phyloP scores from a whole-genome alignment of 2,797 vertebrate genomes.

The Parambassis ranga region DNA sequence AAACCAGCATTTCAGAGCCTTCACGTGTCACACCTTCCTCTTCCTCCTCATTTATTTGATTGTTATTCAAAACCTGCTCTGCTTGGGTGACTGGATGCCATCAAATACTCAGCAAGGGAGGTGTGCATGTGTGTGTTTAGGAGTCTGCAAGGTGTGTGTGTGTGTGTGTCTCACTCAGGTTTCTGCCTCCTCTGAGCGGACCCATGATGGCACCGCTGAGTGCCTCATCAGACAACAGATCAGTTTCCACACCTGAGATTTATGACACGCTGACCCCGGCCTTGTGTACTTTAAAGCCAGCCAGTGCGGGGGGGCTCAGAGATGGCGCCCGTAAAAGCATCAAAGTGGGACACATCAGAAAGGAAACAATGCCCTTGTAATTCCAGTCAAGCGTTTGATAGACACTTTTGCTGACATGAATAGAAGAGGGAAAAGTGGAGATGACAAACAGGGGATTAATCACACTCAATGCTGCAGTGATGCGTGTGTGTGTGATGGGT shows the following conservation, averaged over 20 bases:
- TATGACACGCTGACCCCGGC: slow-evolving; percentile 23
- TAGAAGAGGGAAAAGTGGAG: neutral
- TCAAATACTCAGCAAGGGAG: slow-evolving; percentile 35
- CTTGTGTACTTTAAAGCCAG: neutral
- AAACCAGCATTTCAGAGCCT: no score
- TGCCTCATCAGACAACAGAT: slow-evolving; percentile 37
- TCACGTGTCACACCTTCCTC: no score
- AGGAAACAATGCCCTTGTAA: slow-evolving; percentile 57
- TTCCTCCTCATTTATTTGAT: slow-evolving; percentile 20
- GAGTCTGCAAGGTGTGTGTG: slow-evolving; percentile 9
- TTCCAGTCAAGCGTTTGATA: slow-evolving; percentile 47
- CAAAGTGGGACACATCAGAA: slow-evolving; percentile 15
- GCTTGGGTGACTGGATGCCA: slow-evolving; percentile 33
- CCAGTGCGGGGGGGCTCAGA: neutral
- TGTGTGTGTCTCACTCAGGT: slow-evolving; percentile 53
- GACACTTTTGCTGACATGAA: slow-evolving; percentile 43
- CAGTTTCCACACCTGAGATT: slow-evolving; percentile 66
- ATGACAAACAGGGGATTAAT: slow-evolving; percentile 33
- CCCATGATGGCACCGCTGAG: slow-evolving; percentile 9
- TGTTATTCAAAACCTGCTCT: slow-evolving; percentile 56
- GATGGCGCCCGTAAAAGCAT: slow-evolving; percentile 30
- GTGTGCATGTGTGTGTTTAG: slow-evolving; percentile 18
- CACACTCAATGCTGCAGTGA: slow-evolving; percentile 14
- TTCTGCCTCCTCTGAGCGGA: slow-evolving; percentile 55
- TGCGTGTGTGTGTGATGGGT: slow-evolving; percentile 1